These are phyloP conservation scores for Galemys pyrenaicus DNA, from an alignment of 2,113 vertebrate species.

Conservation along the genomic window DNA sequence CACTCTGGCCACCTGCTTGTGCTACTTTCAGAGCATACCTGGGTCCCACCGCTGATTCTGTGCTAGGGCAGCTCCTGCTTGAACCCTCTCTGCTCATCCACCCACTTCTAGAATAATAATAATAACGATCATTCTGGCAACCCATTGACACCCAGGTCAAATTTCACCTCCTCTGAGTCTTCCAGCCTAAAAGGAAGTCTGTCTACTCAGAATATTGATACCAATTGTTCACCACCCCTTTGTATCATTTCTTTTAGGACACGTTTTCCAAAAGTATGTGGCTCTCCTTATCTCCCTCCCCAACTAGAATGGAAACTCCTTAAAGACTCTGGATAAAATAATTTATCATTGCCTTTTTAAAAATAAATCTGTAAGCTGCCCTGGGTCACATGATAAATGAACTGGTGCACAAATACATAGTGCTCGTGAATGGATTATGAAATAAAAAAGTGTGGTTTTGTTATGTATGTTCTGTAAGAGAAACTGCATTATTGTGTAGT, in stretches of 20 bases:
- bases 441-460: neutral
- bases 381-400: neutral
- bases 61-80: too few species aligned
- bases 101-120: neutral
- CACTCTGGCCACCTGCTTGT: neutral
- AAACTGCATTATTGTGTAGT: neutral
- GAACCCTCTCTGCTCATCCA: too few species aligned
- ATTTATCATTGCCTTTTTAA: neutral
- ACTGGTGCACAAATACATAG: neutral
- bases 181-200: neutral
- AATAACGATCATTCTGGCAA: neutral
- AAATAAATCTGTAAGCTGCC: neutral
- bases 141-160: neutral
- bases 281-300: neutral
- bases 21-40: neutral
- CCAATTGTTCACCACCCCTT: rapidly evolving
- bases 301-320: neutral
- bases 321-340: neutral
- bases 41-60: neutral
- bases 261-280: neutral
- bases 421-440: neutral
- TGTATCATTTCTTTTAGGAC: neutral
- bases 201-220: neutral
- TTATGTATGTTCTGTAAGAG: neutral
- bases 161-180: neutral